Evolutionary conservation across 2,113 vertebrate genomes (phyloP), one percentile per base, ranked within the genome.

Genomic region (Triplophysa rosa): DNA sequence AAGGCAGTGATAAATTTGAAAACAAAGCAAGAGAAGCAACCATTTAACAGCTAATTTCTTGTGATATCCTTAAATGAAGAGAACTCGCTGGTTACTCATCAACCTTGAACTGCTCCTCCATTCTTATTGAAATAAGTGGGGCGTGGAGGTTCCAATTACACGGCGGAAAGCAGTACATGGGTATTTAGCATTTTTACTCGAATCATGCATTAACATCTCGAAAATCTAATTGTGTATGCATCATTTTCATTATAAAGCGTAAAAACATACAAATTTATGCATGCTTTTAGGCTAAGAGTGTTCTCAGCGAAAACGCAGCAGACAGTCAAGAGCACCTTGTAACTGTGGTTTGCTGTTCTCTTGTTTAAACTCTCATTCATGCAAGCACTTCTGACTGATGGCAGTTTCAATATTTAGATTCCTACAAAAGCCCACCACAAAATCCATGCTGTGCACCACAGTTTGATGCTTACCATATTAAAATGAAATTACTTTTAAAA

Each of bases 261-360:
- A 61, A 72, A 59, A 72, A 72, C 33, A 4, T 71, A 37, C 52
- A 71, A 58, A 72, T 72, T 72, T 72, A 72, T 72, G 54, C 70
- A 59, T 72, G 54, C 33, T 72, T 59, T 72, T 24, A 72, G 70
- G 70, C 70, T 59, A 61, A 59, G 58, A 59, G n/a, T 61, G 54
- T 72, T 72, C 33, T 72, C 13, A 23, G 19, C 12, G 58, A 72
- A 72, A 42, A 72, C 6, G 54, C 54, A 72, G 13, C 33, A 42
- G 56, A 33, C 33, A 72, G 10, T 42, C 54, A 72, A 72, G 54
- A 72, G 54, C 70, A 72, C 70, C 70, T 72, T 72, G 70, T 59
- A 12, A 59, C 19, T 42, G 29, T 42, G 19, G 69, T 72, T 72
- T 72, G 54, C 26, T n/a, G 40, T 42, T 40, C 54, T 42, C 70